These are phyloP conservation scores for Silurus glanis DNA, from an alignment of 2,113 vertebrate species.

Conservation along the genomic window DNA sequence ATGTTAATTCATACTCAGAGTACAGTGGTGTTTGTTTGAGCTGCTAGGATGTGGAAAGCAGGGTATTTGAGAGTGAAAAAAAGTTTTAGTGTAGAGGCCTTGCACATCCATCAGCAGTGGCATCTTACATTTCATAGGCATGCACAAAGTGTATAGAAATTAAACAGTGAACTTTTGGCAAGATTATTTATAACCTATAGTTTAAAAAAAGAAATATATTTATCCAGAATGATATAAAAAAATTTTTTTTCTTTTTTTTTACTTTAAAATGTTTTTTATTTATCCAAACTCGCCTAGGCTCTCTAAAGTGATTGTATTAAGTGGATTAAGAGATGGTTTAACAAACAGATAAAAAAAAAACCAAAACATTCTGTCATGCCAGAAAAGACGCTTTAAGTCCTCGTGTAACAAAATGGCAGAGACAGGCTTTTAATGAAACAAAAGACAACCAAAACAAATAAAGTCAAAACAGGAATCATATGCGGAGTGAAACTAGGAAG, in stretches of 20 bases:
- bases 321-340: not conserved
- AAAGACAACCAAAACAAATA: not conserved
- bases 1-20: slow-evolving; percentile 28
- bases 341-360: not conserved
- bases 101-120: not conserved
- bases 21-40: slow-evolving; percentile 9
- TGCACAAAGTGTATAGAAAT: not conserved
- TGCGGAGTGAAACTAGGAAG: not conserved
- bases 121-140: not conserved
- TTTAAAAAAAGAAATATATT: not conserved
- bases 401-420: not conserved
- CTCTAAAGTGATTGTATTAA: not conserved
- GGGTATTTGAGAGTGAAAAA: not conserved
- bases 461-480: not conserved
- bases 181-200: not conserved
- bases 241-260: not conserved
- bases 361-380: not conserved
- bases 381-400: not conserved
- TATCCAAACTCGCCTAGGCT: not conserved
- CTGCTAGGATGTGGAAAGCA: not conserved
- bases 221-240: not conserved
- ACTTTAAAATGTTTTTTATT: too few species aligned
- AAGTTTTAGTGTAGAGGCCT: not conserved
- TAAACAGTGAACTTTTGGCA: not conserved
- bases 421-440: not conserved